A percentile compares a stretch with the other conserved stretches of the same genome.
phyloP scores from a whole-genome alignment of 2,797 vertebrate species.

The Notoglanidium macrostoma region DNA sequence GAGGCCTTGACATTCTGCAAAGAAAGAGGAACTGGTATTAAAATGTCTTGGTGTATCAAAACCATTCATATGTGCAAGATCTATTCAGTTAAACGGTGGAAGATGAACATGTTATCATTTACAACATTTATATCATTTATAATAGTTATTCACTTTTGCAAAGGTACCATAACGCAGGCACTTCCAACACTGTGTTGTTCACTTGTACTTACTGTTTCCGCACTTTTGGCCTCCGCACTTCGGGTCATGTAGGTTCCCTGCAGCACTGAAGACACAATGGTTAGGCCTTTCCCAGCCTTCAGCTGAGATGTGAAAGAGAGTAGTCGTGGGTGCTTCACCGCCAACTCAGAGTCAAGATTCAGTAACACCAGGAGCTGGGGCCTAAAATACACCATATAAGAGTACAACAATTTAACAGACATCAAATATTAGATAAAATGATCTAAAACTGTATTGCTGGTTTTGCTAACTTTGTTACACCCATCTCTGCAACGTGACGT shows the following conservation, averaged over 20 bases:
- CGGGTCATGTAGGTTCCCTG: slow-evolving; percentile 87
- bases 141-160: not conserved
- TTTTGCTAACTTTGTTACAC: not conserved
- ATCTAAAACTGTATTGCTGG: not conserved
- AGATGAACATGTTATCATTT: not conserved
- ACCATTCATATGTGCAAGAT: not conserved
- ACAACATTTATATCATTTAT: not conserved
- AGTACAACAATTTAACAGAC: not conserved
- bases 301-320: slow-evolving; percentile 90
- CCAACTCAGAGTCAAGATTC: slow-evolving; percentile 81
- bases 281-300: slow-evolving; percentile 93
- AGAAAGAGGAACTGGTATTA: not conserved
- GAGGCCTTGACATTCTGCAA: slow-evolving; percentile 81
- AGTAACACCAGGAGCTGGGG: slow-evolving; percentile 90
- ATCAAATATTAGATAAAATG: not conserved
- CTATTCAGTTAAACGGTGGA: not conserved
- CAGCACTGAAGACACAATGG: slow-evolving; percentile 89
- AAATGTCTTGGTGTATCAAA: not conserved
- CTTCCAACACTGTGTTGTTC: not conserved
- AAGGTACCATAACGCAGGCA: not conserved
- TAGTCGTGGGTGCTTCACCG: slow-evolving; percentile 86
- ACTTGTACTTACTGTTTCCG: slow-evolving; percentile 78
- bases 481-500: too few relatives aligned
- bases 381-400: slow-evolving; percentile 64
- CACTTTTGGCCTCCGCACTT: slow-evolving; percentile 76